phyloP scores from a whole-genome alignment of 1,140 invertebrate genomes.

The Choristoneura fumiferana region DNA sequence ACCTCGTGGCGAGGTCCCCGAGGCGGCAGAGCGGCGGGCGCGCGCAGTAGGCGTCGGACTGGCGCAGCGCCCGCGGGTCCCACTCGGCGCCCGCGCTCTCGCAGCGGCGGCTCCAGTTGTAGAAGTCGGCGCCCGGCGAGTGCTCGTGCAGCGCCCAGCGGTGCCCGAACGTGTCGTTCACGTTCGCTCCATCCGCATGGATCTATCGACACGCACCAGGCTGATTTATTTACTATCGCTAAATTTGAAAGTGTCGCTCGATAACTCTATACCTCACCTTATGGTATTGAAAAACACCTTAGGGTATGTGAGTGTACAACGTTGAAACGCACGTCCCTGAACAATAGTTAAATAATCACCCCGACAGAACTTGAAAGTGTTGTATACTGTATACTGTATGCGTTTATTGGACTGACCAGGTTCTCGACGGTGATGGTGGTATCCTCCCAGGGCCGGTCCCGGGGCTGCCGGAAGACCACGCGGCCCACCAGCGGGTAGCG shows the following conservation, averaged over 20 bases:
- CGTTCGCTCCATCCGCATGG: slow-evolving; percentile 90
- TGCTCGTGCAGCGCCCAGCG: slow-evolving; percentile 83
- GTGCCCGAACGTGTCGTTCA: slow-evolving; percentile 89
- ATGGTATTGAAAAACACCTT: no score
- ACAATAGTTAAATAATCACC: no score
- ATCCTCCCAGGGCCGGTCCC: slow-evolving; percentile 88
- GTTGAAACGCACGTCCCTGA: no score
- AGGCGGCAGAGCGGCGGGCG: slow-evolving; percentile 80
- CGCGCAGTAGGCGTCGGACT: slow-evolving; percentile 78
- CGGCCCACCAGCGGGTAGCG: slow-evolving; percentile 93
- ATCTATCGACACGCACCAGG: slow-evolving; percentile 78
- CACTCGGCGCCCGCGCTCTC: slow-evolving; percentile 88
- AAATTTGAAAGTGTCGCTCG: no score
- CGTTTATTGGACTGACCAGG: slow-evolving; percentile 68
- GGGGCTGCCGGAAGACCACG: slow-evolving; percentile 91
- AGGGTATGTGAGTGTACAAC: no score
- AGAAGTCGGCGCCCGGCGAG: slow-evolving; percentile 86
- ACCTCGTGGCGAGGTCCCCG: slow-evolving; percentile 82
- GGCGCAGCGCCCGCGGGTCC: slow-evolving; percentile 88
- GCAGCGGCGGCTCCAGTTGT: slow-evolving; percentile 93
- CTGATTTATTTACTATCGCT: no score
- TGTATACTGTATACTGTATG: no score
- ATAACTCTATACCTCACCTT: no score
- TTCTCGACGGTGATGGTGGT: slow-evolving; percentile 88
- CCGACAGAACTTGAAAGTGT: no score